A percentile compares a stretch with the other conserved stretches of the same genome.
Evolutionary conservation across 2,888 invertebrate species (phyloP).

Genomic region (Philhelius pedissequus): DNA sequence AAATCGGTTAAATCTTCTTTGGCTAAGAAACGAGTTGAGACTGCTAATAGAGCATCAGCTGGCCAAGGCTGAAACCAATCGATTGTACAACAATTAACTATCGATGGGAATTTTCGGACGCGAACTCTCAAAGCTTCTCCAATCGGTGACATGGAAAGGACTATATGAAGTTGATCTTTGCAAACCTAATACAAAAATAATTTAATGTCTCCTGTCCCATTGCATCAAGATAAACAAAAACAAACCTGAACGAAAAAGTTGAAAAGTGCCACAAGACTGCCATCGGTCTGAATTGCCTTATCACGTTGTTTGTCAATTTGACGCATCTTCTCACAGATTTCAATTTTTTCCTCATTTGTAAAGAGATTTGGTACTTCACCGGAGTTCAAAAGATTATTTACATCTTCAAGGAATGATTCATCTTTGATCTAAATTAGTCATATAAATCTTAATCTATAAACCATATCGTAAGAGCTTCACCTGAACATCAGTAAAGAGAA

Average conservation of each 20-base stretch:
- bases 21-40: conserved; percentile 89
- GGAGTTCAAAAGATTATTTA: conserved; percentile 94
- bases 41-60: conserved; percentile 92
- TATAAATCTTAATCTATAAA: not conserved
- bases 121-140: conserved; percentile 90
- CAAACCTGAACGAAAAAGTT: conserved; percentile 87
- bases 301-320: conserved; percentile 93
- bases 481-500: conserved; percentile 94
- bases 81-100: conserved; percentile 97
- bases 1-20: conserved; percentile 87
- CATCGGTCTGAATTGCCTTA: conserved; percentile 93
- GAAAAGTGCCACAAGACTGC: conserved; percentile 92
- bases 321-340: conserved; percentile 96
- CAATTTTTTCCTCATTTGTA: conserved; percentile 90
- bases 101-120: conserved; percentile 93
- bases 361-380: conserved; percentile 97
- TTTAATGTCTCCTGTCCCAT: no score
- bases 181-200: conserved; percentile 82
- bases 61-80: conserved; percentile 99
- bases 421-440: conserved; percentile 85
- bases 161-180: conserved; percentile 93
- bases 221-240: not conserved
- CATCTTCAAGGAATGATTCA: conserved; percentile 95
- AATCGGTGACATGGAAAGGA: conserved; percentile 93
- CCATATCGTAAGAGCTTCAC: conserved; percentile 76